A percentile compares a stretch with the other conserved stretches of the same genome.
Evolutionary conservation across 2,113 vertebrate species (phyloP).

Genomic region (Bambusicola thoracicus): DNA sequence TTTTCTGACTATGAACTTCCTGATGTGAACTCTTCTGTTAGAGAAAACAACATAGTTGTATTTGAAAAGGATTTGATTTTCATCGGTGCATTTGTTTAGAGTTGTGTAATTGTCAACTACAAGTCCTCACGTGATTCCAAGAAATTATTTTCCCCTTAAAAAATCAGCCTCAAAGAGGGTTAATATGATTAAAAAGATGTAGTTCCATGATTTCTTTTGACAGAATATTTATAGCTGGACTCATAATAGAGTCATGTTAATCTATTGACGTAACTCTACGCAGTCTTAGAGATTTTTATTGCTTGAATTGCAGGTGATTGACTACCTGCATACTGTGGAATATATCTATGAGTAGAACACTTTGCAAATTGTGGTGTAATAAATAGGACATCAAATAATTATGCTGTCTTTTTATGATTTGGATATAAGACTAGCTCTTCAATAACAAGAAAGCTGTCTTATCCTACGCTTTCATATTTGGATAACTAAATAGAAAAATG

Average conservation of each 20-base stretch:
- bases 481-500: background rate
- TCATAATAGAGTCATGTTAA: background rate
- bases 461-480: background rate
- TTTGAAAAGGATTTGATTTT: background rate
- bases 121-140: background rate
- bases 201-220: background rate
- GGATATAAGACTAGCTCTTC: background rate
- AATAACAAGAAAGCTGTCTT: background rate
- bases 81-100: background rate
- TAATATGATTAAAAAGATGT: background rate
- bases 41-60: background rate
- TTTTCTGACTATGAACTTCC: background rate
- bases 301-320: background rate
- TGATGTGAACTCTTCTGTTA: background rate
- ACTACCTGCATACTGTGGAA: background rate
- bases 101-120: background rate
- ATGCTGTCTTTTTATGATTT: background rate
- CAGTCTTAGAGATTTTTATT: background rate
- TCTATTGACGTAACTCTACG: background rate
- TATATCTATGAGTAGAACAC: background rate
- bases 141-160: background rate
- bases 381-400: background rate
- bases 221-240: background rate
- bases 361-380: background rate
- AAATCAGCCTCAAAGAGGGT: background rate